Base-by-base conservation (phyloP, 2,113 vertebrate species). In the Daubentonia madagascariensis region DNA sequence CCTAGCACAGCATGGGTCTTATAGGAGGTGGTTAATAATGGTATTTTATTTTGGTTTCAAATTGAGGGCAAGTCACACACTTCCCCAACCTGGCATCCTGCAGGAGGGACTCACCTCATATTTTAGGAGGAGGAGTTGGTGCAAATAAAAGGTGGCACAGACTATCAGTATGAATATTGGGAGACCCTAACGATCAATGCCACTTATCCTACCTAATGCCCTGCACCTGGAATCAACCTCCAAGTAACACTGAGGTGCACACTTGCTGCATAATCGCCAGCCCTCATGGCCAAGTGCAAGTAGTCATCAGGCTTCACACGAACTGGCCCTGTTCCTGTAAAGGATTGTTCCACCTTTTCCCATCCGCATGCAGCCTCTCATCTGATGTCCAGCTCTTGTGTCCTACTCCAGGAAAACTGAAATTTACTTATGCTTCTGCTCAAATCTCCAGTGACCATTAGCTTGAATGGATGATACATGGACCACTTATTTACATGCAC, bases 1-100 rank as follows among this genome's bases (percentile, higher is more conserved):
- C 2, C 25, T 48, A 0, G 8, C 23, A 6, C 8, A 78, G 30
- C 18, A 0, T n/a, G 9, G n/a, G 0, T 37, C 8, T 72, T 35
- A 5, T 2, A 18, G 22, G 68, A 80, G 2, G 13, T 75, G 13
- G 28, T 76, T 63, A 81, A 30, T 65, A 7, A 72, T 16, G 18
- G 23, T 35, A 40, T 84, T 88, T 72, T 72, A 17, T 23, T 70
- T 72, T 70, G 14, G 9, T 72, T 89, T 87, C 65, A 80, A 90
- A 18, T 10, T 4, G 8, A 59, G 23, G 6, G 17, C 17, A 48
- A 65, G 32, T 43, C 25, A 37, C 20, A 14, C 22, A 16, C 52
- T 50, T 83, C 28, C 35, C 57, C 9, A n/a, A 63, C 37, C 9
- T 63, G 50, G 28, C 22, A 12, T 52, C 20, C 45, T 70, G 30